Conservation (phyloP, 2,113 vertebrate genomes). For the Ammodytes dubius region DNA sequence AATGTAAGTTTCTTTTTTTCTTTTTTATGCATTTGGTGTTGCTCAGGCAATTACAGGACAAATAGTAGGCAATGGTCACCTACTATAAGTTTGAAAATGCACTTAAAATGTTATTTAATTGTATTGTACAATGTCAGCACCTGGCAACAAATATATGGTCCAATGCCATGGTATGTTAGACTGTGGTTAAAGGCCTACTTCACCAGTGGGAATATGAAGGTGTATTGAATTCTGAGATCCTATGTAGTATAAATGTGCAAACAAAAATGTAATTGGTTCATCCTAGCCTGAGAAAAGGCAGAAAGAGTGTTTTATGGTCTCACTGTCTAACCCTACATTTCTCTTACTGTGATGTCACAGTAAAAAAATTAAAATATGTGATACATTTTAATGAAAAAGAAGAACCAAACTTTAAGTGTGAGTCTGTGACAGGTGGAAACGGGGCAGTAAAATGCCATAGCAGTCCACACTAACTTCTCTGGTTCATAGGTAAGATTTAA, state of each 20-base stretch:
- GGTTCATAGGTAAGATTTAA: background rate
- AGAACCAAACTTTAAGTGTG: background rate
- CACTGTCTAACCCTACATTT: too few species aligned
- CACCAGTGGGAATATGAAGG: too few species aligned
- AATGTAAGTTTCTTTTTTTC: background rate
- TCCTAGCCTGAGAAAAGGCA: too few species aligned
- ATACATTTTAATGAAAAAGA: background rate
- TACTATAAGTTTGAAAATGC: background rate
- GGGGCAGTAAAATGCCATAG: background rate
- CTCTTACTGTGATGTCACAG: too few species aligned
- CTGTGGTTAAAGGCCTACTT: too few species aligned
- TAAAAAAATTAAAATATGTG: too few species aligned
- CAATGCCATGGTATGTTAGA: too few species aligned
- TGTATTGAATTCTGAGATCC: too few species aligned
- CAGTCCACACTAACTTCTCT: background rate
- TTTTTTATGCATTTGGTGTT: background rate
- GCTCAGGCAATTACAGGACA: background rate
- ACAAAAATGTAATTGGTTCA: too few species aligned
- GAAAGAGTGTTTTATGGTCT: too few species aligned
- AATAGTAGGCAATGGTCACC: background rate
- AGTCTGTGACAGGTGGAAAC: background rate
- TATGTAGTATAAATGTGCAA: too few species aligned
- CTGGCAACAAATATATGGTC: background rate
- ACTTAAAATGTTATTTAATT: background rate
- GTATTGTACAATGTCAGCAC: background rate